phyloP scores from a whole-genome alignment of 2,113 vertebrate species.

The Colaptes auratus region DNA sequence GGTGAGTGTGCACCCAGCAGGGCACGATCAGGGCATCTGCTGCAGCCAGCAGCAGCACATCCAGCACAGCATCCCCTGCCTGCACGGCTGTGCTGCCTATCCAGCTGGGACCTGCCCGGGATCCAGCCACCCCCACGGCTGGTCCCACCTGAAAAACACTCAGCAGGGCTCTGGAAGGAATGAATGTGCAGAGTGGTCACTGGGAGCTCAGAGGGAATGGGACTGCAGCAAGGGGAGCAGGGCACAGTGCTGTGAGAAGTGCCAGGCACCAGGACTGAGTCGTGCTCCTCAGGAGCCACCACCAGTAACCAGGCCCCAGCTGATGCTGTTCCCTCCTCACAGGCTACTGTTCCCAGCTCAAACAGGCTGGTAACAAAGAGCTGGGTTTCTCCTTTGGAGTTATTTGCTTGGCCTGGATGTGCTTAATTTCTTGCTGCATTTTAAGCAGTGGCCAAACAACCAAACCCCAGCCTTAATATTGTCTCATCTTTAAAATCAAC shows the following conservation, averaged over 20 bases:
- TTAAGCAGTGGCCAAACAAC: not conserved
- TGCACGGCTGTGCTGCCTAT: not conserved
- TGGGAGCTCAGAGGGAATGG: not conserved
- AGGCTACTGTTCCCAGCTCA: not conserved
- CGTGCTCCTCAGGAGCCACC: not conserved
- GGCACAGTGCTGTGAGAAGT: not conserved
- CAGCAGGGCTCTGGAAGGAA: not conserved
- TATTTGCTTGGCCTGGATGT: not conserved
- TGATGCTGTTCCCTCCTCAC: not conserved
- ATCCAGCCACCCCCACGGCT: not conserved
- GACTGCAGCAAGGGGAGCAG: fast-evolving
- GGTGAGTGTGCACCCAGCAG: not conserved
- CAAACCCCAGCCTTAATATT: not conserved
- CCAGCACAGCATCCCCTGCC: not conserved
- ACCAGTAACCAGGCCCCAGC: not conserved
- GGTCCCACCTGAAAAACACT: not conserved
- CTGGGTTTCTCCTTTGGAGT: not conserved
- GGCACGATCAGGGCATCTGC: not conserved
- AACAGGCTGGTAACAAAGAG: not conserved
- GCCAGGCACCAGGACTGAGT: not conserved
- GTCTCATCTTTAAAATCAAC: not conserved
- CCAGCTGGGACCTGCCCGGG: not conserved
- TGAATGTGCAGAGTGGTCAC: not conserved
- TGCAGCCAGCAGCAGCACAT: not conserved
- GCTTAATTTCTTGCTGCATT: not conserved